Evolutionary conservation across 1,140 invertebrate species (phyloP).

Genomic region (Drosophila erecta): DNA sequence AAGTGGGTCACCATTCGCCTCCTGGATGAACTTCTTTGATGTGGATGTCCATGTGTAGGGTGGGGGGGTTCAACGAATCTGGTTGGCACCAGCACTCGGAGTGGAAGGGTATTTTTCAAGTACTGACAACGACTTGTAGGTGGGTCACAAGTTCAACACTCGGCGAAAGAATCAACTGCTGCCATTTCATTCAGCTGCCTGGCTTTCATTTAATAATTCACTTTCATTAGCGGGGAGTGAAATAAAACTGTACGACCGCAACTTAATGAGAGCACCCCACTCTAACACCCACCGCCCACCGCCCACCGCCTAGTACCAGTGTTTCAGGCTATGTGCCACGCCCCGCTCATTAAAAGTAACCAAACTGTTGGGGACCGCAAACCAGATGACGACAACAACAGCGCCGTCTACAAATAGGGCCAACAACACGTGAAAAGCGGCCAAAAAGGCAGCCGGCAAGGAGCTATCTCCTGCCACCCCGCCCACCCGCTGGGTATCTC

Average conservation of each 20-base stretch:
- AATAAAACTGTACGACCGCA: slow-evolving; percentile 74
- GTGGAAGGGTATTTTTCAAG: background rate
- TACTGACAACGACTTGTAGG: slow-evolving; percentile 19
- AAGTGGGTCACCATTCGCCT: slow-evolving; percentile 39
- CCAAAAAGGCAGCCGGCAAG: slow-evolving; percentile 68
- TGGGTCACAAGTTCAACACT: slow-evolving; percentile 35
- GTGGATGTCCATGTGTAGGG: slow-evolving; percentile 2
- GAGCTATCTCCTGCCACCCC: slow-evolving; percentile 21
- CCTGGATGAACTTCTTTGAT: slow-evolving; percentile 34
- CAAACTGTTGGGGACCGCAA: slow-evolving; percentile 69
- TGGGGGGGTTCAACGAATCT: slow-evolving; percentile 20
- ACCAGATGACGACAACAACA: slow-evolving; percentile 69
- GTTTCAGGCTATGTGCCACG: slow-evolving; percentile 49
- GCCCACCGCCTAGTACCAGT: slow-evolving; percentile 1
- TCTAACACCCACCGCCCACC: background rate
- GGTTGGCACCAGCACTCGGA: background rate
- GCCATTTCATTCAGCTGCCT: slow-evolving; percentile 35
- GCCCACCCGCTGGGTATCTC: background rate
- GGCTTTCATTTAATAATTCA: slow-evolving; percentile 68
- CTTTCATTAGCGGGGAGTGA: slow-evolving; percentile 65
- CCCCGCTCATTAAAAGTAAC: slow-evolving; percentile 80
- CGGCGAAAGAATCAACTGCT: slow-evolving; percentile 23
- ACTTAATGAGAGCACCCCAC: slow-evolving; percentile 68
- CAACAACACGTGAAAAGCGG: slow-evolving; percentile 75
- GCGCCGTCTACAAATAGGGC: slow-evolving; percentile 19